Evolutionary conservation across 2,888 invertebrate genomes (phyloP).

Genomic region (Noctuana brunneofusca): DNA sequence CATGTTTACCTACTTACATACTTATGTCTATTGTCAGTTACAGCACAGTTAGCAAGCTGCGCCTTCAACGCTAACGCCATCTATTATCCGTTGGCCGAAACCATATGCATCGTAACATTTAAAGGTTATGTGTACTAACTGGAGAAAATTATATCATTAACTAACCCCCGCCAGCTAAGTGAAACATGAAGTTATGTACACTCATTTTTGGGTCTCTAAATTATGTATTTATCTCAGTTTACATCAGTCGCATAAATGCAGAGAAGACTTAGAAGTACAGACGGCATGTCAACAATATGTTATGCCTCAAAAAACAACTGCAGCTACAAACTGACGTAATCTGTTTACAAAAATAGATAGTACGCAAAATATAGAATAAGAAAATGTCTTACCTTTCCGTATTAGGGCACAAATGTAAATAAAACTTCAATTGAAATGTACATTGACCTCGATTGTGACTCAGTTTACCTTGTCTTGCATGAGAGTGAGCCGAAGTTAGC

Average conservation of each 20-base stretch:
- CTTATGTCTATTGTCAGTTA: too few species aligned
- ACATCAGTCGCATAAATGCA: neutral
- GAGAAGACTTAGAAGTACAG: conserved; percentile 39
- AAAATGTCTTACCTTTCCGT: conserved; percentile 57
- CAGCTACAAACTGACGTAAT: neutral
- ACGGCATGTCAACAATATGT: conserved; percentile 38
- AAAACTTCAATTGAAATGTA: conserved; percentile 44
- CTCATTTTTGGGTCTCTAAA: conserved; percentile 20
- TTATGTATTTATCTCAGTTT: conserved; percentile 24
- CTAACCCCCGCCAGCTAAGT: conserved; percentile 1
- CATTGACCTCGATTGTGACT: conserved; percentile 59
- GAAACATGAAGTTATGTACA: neutral
- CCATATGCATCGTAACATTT: conserved; percentile 41
- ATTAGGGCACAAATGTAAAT: conserved; percentile 30
- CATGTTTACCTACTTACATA: too few species aligned
- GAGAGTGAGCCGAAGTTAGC: conserved; percentile 61
- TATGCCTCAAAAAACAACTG: conserved; percentile 14
- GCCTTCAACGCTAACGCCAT: conserved; percentile 54
- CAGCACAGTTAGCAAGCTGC: conserved; percentile 55
- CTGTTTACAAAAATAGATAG: conserved; percentile 37
- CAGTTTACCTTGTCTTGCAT: conserved; percentile 64
- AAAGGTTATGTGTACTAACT: conserved; percentile 57
- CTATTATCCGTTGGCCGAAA: conserved; percentile 45
- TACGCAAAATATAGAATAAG: conserved; percentile 34
- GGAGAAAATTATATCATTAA: neutral